Evolutionary conservation across 2,888 invertebrate genomes (phyloP).

Genomic region (Clunio marinus): DNA sequence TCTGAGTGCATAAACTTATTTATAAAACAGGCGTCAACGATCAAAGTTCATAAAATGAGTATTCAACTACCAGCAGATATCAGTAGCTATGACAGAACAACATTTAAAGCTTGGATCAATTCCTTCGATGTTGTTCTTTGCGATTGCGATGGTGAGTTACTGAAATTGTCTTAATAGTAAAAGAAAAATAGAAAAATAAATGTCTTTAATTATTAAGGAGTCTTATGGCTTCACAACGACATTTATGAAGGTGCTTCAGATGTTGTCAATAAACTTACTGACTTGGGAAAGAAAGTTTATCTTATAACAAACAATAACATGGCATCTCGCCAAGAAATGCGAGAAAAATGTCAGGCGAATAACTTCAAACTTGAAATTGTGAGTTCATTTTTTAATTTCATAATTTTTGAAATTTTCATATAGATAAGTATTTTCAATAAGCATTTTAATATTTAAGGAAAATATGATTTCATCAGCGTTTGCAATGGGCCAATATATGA

Average conservation of each 20-base stretch:
- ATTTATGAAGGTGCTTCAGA: constrained; percentile 61
- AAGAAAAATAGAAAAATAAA: background rate
- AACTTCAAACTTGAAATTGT: constrained; percentile 60
- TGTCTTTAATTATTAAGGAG: constrained; percentile 54
- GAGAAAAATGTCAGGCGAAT: constrained; percentile 62
- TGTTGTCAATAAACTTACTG: constrained; percentile 59
- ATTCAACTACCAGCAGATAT: too few species aligned
- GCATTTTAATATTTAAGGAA: constrained; percentile 60
- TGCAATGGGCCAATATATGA: constrained; percentile 67
- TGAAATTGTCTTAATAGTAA: background rate
- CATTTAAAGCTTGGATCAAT: constrained; percentile 58
- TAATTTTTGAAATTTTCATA: background rate
- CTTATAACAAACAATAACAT: constrained; percentile 85
- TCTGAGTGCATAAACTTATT: too few species aligned
- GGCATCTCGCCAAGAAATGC: constrained; percentile 69
- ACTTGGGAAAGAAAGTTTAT: constrained; percentile 69
- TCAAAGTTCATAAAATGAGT: too few species aligned
- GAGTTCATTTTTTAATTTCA: constrained; percentile 39
- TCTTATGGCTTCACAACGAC: constrained; percentile 66
- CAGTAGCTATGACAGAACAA: too few species aligned
- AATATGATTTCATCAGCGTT: constrained; percentile 71
- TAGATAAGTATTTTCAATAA: constrained; percentile 42
- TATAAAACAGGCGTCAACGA: too few species aligned
- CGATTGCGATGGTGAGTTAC: constrained; percentile 69
- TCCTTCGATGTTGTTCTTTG: constrained; percentile 72